Base-by-base conservation (phyloP, 2,113 vertebrate genomes). In the Phrynocephalus versicolor region DNA sequence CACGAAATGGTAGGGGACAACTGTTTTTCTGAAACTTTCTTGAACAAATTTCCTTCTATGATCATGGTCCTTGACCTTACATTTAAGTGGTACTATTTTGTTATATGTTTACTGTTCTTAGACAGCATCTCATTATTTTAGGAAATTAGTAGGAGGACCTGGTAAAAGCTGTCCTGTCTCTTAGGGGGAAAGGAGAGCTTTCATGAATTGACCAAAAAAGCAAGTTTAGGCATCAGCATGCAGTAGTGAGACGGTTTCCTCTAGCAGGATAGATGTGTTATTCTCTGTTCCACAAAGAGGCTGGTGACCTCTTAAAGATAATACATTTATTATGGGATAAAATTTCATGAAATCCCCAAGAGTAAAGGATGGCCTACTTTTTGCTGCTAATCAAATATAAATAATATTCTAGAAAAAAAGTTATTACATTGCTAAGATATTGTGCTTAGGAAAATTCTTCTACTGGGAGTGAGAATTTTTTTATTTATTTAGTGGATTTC, bases 61-160 rank as follows among this genome's bases (percentile, higher is more conserved):
- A 79, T 41, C 62, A 65, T 79, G 58, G 21, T 18, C 60, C 65
- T 79, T 58, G 3, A 67, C 79, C n/a, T 9, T 62, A 64, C 58
- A 79, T 21, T 79, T 79, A 79, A 69, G 45, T 67, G 39, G 79
- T 45, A 13, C 79, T 27, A 80, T 67, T 80, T 30, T 33, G 41
- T 16, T 51, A 64, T 21, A 67, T 51, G 27, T 45, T 67, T 73
- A 41, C 64, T 80, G 23, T 80, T 79, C 35, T 27, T 79, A 65
- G 37, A 65, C 23, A 80, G 8, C 60, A 80, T 65, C 62, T 67
- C 79, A 69, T 81, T 67, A 81, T 81, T 81, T 81, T 81, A 81
- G 79, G 62, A 27, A 81, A 67, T 81, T 67, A 51, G 30, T 81
- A 51, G 79, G 4, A 69, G 51, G 8, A 21, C 37, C 60, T 65